These are phyloP conservation scores for Phoronis australis DNA, from an alignment of 2,888 invertebrate genomes.

Conservation along the genomic window DNA sequence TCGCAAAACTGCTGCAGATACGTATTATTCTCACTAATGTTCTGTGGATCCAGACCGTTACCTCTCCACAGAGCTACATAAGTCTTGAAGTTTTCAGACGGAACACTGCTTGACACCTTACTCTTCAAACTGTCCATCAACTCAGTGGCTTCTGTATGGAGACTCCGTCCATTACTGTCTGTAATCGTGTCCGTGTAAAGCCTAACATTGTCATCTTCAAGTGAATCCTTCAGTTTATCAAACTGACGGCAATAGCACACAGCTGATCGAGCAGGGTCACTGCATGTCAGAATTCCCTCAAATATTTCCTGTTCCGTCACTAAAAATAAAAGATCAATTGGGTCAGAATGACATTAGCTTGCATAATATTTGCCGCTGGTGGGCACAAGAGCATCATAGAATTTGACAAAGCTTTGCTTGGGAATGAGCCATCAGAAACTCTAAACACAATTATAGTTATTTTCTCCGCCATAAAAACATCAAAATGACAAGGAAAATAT, in stretches of 20 bases:
- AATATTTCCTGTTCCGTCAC: slow-evolving; percentile 43
- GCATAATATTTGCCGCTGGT: too few relatives aligned
- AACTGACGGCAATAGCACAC: slow-evolving; percentile 29
- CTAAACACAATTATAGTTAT: too few relatives aligned
- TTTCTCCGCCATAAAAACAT: too few relatives aligned
- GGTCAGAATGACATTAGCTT: too few relatives aligned
- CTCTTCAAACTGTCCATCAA: too few relatives aligned
- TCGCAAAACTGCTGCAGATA: slow-evolving; percentile 32
- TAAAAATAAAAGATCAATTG: slow-evolving; percentile 16
- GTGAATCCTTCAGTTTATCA: slow-evolving; percentile 15
- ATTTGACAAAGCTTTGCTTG: too few relatives aligned
- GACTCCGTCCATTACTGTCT: slow-evolving; percentile 22
- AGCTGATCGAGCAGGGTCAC: slow-evolving; percentile 18
- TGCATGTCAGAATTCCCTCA: slow-evolving; percentile 29
- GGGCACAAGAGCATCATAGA: too few relatives aligned
- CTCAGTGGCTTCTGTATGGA: too few relatives aligned
- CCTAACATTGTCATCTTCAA: slow-evolving; percentile 19
- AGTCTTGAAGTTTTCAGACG: too few relatives aligned
- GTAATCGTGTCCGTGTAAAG: slow-evolving; percentile 26
- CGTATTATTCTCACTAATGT: slow-evolving; percentile 18
- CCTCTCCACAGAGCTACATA: slow-evolving; percentile 22
- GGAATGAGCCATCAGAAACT: too few relatives aligned
- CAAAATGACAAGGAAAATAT: too few relatives aligned
- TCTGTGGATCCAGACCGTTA: slow-evolving; percentile 26
- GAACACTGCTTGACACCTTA: too few relatives aligned